A percentile compares a stretch with the other conserved stretches of the same genome.
These are phyloP conservation scores for Stegodyphus mimosarum DNA, from an alignment of 1,140 invertebrate genomes.

Conservation along the genomic window DNA sequence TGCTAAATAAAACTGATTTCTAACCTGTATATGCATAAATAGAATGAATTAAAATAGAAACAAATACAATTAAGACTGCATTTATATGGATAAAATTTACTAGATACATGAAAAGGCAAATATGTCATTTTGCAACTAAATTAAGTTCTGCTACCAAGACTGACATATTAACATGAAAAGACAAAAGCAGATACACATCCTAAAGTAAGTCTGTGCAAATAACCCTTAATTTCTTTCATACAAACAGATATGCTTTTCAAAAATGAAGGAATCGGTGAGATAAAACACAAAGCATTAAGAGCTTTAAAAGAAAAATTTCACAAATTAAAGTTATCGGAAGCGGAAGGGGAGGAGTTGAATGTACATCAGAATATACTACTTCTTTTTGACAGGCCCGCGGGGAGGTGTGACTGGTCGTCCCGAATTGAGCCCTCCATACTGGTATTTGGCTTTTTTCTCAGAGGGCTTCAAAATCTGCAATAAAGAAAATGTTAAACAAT, in stretches of 20 bases:
- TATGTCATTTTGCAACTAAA: not conserved
- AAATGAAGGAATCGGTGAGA: constrained; percentile 13
- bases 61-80: not conserved
- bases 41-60: not conserved
- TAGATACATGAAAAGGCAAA: not conserved
- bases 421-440: constrained; percentile 80
- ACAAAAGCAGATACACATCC: constrained; percentile 2
- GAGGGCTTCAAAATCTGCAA: constrained; percentile 94
- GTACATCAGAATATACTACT: constrained; percentile 61
- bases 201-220: not conserved
- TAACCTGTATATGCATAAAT: too few species aligned
- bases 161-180: not conserved
- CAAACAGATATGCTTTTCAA: constrained; percentile 17
- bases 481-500: constrained; percentile 67
- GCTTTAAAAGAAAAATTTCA: constrained; percentile 15
- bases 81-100: not conserved
- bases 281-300: constrained; percentile 37
- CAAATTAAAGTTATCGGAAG: constrained; percentile 40
- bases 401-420: constrained; percentile 76
- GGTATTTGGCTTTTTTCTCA: constrained; percentile 99
- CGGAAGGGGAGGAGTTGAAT: constrained; percentile 23
- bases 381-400: constrained; percentile 72
- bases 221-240: not conserved
- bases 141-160: constrained; percentile 1
- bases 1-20: not conserved